A percentile compares a stretch with the other conserved stretches of the same genome.
Evolutionary conservation across 2,797 vertebrate genomes (phyloP).

Genomic region (Otolemur crassicaudatus): DNA sequence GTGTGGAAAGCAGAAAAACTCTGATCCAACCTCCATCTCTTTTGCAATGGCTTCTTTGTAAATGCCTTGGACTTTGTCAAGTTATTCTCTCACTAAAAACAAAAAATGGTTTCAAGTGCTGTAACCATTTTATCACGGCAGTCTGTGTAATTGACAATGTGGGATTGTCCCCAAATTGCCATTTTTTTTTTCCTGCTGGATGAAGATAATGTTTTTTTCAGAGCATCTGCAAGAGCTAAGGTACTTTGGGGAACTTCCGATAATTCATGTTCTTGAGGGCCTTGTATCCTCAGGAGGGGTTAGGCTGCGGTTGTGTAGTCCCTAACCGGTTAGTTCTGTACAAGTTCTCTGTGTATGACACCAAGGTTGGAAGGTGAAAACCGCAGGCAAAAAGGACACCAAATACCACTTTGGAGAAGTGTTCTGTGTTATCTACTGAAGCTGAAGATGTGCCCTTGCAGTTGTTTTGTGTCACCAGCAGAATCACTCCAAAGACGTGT

Average conservation of each 20-base stretch:
- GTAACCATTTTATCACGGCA: background rate
- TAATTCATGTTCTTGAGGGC: background rate
- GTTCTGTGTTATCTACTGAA: background rate
- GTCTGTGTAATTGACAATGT: background rate
- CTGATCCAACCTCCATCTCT: constrained; percentile 42
- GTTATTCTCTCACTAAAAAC: background rate
- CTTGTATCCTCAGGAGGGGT: background rate
- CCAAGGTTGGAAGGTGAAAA: background rate
- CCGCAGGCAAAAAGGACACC: background rate
- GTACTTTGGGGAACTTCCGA: background rate
- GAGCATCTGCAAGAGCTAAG: background rate
- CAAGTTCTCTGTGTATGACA: background rate
- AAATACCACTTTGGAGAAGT: background rate
- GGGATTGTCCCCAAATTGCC: background rate
- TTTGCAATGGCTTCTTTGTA: constrained; percentile 52
- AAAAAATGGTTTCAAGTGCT: constrained; percentile 17
- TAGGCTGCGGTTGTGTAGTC: background rate
- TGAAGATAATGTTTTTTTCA: constrained; percentile 45
- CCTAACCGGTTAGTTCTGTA: background rate
- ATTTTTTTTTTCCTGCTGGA: background rate
- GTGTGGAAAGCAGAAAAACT: background rate
- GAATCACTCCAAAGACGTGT: background rate
- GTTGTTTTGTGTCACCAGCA: background rate
- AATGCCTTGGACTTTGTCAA: constrained; percentile 58
- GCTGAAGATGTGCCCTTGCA: background rate